These are phyloP conservation scores for Atractosteus spatula DNA, from an alignment of 2,113 vertebrate species.

Conservation along the genomic window DNA sequence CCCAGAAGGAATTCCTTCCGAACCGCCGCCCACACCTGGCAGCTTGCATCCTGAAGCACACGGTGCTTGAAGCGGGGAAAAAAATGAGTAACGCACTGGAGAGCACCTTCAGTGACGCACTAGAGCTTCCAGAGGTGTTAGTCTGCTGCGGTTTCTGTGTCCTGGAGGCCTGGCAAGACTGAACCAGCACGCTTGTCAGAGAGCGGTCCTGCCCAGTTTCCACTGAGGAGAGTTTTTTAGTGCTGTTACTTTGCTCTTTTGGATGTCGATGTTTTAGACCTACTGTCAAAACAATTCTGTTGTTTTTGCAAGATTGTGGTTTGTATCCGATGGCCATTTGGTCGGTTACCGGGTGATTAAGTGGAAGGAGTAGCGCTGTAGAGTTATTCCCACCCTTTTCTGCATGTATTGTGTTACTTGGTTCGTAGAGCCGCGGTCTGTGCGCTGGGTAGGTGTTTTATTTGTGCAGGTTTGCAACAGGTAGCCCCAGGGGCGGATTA, in stretches of 20 bases:
- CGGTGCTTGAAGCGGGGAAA: neutral
- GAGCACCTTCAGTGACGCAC: neutral
- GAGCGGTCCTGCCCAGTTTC: neutral
- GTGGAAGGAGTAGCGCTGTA: slow-evolving; percentile 9
- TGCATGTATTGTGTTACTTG: neutral
- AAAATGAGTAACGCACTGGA: neutral
- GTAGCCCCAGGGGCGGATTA: no score
- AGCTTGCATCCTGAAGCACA: neutral
- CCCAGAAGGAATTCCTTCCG: neutral
- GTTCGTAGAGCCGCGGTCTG: neutral
- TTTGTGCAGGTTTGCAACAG: no score
- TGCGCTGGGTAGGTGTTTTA: no score
- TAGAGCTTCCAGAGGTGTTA: neutral
- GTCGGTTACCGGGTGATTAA: neutral
- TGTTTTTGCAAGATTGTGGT: neutral
- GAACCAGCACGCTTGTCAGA: neutral
- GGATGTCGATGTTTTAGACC: neutral
- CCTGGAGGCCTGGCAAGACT: slow-evolving; percentile 3
- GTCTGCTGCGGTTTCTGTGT: neutral
- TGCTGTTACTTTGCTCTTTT: no score
- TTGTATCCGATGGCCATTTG: neutral
- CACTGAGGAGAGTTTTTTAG: neutral
- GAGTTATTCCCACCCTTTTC: slow-evolving; percentile 5
- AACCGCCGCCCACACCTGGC: neutral
- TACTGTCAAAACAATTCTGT: neutral